These are phyloP conservation scores for Gobio gobio DNA, from an alignment of 2,113 vertebrate species.

Conservation along the genomic window DNA sequence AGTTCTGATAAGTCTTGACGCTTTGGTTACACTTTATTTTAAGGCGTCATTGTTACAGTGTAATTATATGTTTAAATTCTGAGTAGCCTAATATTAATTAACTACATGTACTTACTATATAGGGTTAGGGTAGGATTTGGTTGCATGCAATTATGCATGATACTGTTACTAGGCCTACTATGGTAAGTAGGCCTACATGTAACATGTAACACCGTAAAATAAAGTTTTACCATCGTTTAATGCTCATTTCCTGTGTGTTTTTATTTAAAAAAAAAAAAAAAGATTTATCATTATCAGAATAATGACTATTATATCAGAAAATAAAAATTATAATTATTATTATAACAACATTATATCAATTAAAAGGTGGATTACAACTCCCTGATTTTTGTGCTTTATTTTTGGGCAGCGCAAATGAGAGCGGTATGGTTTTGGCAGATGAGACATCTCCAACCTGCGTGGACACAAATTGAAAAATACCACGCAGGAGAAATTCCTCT, in stretches of 20 bases:
- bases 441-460: background rate
- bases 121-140: no score
- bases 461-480: slow-evolving; percentile 11
- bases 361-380: background rate
- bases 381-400: slow-evolving; percentile 24
- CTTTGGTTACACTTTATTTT: background rate
- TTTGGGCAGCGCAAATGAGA: background rate
- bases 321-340: background rate
- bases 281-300: no score
- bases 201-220: no score
- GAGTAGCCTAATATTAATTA: no score
- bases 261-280: background rate
- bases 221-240: no score
- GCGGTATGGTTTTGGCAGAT: background rate
- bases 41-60: no score
- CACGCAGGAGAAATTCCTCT: background rate
- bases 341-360: background rate
- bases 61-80: no score
- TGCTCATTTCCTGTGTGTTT: background rate
- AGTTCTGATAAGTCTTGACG: background rate
- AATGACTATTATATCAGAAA: background rate
- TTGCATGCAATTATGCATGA: no score
- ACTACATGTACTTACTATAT: no score
- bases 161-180: no score
- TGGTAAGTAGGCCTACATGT: no score